These are phyloP conservation scores for Physocephala rufipes DNA, from an alignment of 2,888 invertebrate species.

Conservation along the genomic window DNA sequence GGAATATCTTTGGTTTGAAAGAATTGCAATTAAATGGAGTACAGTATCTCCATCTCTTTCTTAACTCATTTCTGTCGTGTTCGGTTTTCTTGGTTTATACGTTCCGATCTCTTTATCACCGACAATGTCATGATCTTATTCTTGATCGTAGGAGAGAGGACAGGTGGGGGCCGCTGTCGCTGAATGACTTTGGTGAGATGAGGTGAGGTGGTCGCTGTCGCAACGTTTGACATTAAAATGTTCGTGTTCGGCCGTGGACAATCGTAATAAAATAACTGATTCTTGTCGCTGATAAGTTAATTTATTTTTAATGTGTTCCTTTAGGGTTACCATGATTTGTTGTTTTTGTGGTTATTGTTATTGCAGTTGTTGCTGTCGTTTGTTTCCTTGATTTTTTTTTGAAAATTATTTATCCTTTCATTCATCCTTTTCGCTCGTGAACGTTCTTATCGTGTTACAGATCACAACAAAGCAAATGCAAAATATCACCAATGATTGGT, in stretches of 20 bases:
- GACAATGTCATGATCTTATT: no score
- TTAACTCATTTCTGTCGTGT: background rate
- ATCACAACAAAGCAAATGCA: slow-evolving; percentile 44
- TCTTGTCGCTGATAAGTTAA: slow-evolving; percentile 67
- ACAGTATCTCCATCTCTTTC: background rate
- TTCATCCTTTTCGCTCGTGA: no score
- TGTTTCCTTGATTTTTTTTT: background rate
- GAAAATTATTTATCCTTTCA: no score
- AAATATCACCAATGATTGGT: slow-evolving; percentile 16
- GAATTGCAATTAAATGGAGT: slow-evolving; percentile 1
- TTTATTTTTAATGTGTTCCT: slow-evolving; percentile 66
- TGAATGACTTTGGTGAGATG: background rate
- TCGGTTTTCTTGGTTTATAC: no score
- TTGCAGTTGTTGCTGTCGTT: background rate
- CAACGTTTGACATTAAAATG: slow-evolving; percentile 65
- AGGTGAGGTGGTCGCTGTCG: slow-evolving; percentile 30
- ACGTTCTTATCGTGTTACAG: slow-evolving; percentile 49
- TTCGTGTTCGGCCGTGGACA: slow-evolving; percentile 66
- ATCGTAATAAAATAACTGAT: slow-evolving; percentile 67
- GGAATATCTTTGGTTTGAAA: no score
- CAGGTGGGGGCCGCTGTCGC: background rate
- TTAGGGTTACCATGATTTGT: slow-evolving; percentile 3
- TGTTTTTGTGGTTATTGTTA: background rate
- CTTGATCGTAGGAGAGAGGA: no score
- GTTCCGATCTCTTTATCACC: no score